Evolutionary conservation across 2,113 vertebrate genomes (phyloP).

Genomic region (Apteryx owenii): DNA sequence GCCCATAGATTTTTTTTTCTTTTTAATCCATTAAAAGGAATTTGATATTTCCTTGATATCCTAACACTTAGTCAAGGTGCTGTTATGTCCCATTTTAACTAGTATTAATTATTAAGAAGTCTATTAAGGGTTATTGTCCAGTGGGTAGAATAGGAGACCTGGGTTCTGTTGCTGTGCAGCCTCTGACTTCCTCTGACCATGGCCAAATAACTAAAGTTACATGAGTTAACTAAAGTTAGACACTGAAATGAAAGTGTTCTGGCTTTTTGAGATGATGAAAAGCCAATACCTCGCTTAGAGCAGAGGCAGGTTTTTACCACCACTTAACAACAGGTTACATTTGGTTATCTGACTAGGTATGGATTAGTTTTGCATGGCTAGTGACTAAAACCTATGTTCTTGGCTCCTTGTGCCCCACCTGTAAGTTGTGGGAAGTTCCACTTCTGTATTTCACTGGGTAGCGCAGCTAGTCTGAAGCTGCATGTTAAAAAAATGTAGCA

Average conservation of each 20-base stretch:
- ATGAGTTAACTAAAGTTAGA: neutral
- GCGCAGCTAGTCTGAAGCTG: neutral
- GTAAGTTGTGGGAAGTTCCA: neutral
- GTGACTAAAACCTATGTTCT: neutral
- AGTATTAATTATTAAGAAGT: neutral
- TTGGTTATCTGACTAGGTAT: rapidly evolving
- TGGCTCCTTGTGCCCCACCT: neutral
- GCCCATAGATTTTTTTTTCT: neutral
- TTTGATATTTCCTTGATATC: neutral
- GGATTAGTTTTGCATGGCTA: neutral
- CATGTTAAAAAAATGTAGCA: neutral
- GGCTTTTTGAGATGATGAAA: neutral
- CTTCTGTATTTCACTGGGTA: neutral
- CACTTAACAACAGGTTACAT: neutral
- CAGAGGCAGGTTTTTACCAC: neutral
- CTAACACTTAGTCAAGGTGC: neutral
- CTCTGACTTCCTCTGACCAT: neutral
- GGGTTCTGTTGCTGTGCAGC: neutral
- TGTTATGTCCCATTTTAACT: neutral
- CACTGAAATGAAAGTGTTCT: neutral
- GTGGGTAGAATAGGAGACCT: neutral
- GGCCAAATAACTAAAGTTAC: neutral
- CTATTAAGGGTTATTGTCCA: neutral
- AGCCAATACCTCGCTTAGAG: neutral
- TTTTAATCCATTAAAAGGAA: neutral